A percentile compares a stretch with the other conserved stretches of the same genome.
phyloP scores from a whole-genome alignment of 2,797 vertebrate genomes.

The Erithacus rubecula region DNA sequence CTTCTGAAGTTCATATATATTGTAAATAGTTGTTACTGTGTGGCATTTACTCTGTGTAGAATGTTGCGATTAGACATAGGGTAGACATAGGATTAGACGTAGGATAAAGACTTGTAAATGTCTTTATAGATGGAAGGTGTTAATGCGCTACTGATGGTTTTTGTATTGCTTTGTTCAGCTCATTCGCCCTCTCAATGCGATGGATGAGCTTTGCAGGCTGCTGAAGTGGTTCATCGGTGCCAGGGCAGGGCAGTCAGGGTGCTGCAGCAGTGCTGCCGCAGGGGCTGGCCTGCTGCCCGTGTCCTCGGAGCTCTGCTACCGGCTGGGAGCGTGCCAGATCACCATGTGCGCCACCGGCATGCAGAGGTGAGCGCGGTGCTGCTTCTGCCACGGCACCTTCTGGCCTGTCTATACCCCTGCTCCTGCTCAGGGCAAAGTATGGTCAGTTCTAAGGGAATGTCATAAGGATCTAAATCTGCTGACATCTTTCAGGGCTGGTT shows the following conservation, averaged over 20 bases:
- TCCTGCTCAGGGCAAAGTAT: neutral
- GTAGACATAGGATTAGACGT: too few species aligned
- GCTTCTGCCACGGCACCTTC: neutral
- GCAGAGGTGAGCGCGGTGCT: slow-evolving; percentile 87
- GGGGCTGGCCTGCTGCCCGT: slow-evolving; percentile 88
- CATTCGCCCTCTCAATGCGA: slow-evolving; percentile 94
- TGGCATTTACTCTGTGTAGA: neutral
- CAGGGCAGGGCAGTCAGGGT: slow-evolving; percentile 68
- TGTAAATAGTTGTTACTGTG: neutral
- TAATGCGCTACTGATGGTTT: neutral
- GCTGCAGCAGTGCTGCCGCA: slow-evolving; percentile 70
- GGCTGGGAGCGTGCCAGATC: slow-evolving; percentile 95
- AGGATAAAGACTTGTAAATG: neutral
- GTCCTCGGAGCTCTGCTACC: slow-evolving; percentile 94
- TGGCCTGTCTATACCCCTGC: neutral
- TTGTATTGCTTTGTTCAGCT: slow-evolving; percentile 75
- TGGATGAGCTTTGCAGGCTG: slow-evolving; percentile 95
- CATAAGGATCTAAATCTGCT: neutral
- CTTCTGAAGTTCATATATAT: neutral
- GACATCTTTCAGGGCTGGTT: neutral
- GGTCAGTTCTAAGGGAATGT: neutral
- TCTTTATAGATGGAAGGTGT: neutral
- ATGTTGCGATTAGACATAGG: neutral
- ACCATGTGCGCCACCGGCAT: slow-evolving; percentile 94
- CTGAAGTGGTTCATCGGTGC: slow-evolving; percentile 90